Evolutionary conservation across 2,888 invertebrate species (phyloP), one percentile per base, ranked within the genome.

Genomic region (Hypercompe scribonia): DNA sequence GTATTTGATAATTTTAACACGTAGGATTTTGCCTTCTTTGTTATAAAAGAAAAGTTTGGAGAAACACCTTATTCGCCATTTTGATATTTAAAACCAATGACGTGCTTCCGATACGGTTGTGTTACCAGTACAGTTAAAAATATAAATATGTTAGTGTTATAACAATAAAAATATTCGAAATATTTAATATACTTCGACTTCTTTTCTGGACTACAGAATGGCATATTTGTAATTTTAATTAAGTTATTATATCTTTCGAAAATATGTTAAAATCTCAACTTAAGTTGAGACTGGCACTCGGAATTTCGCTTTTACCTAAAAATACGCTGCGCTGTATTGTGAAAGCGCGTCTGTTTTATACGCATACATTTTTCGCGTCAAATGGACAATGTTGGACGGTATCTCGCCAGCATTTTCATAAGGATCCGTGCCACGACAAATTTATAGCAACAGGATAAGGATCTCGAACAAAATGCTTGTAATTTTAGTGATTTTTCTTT

Each of bases 381-480:
- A 85, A 81, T 71, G 78, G 79, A 67, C 77, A 77, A 28, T 67
- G 65, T 64, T 64, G 73, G 66, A 34, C 65, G 72, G 63, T 78
- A 81, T 80, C 78, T 84, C 72, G 36, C 68, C 74, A 68, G 77
- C 82, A 86, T 91, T 92, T 92, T 92, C 91, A 91, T 92, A 91
- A 90, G 91, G 87, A 89, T 88, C 84, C 85, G 82, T 84, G 83
- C 82, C 86, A 78, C 86, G 88, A 90, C 90, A 90, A 91, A 93
- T 93, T 92, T 93, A 93, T 93, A 86, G 87, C 88, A 73, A 61
- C 39, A 72, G 81, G 92, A 90, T 93, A 92, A 86, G 84, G 83
- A 93, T 93, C 93, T 89, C 82, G 75, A 86, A 89, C 90, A 90
- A 90, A 93, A 93, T 91, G 88, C 87, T 90, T 92, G 93, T 91